A percentile compares a stretch with the other conserved stretches of the same genome.
Conservation (phyloP, 2,113 vertebrate genomes). For the Xiphias gladius region DNA sequence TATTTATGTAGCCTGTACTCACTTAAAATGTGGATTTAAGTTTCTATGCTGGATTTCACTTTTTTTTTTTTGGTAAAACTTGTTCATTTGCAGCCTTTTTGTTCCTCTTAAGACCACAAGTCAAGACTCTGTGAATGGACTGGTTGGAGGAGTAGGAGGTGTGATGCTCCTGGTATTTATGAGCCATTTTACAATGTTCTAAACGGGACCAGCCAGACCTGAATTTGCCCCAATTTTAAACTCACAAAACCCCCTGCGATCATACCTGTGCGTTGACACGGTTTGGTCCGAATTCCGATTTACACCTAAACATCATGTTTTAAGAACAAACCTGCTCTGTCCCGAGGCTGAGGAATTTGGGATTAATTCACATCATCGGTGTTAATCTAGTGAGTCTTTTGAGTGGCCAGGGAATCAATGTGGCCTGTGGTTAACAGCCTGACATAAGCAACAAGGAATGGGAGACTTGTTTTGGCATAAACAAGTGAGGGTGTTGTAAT, state of each 20-base stretch:
- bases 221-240: constrained; percentile 5
- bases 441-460: constrained; percentile 73
- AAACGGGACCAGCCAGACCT: constrained; percentile 18
- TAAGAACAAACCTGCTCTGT: not conserved
- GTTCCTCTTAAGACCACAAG: not conserved
- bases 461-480: constrained; percentile 59
- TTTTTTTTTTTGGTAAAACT: not conserved
- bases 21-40: not conserved
- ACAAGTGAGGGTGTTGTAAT: constrained; percentile 35
- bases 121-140: constrained; percentile 12
- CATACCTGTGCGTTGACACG: not conserved
- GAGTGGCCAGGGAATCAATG: constrained; percentile 3
- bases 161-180: constrained; percentile 62
- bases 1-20: not conserved
- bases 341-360: not conserved
- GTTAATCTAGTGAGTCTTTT: constrained; percentile 26
- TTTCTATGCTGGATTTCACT: not conserved
- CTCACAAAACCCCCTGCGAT: not conserved
- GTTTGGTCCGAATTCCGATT: not conserved
- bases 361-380: constrained; percentile 33
- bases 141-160: not conserved
- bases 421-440: constrained; percentile 23
- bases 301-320: not conserved
- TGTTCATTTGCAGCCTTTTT: not conserved
- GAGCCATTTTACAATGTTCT: constrained; percentile 53